phyloP scores from a whole-genome alignment of 2,797 vertebrate genomes.

The Onychomys arenicola region DNA sequence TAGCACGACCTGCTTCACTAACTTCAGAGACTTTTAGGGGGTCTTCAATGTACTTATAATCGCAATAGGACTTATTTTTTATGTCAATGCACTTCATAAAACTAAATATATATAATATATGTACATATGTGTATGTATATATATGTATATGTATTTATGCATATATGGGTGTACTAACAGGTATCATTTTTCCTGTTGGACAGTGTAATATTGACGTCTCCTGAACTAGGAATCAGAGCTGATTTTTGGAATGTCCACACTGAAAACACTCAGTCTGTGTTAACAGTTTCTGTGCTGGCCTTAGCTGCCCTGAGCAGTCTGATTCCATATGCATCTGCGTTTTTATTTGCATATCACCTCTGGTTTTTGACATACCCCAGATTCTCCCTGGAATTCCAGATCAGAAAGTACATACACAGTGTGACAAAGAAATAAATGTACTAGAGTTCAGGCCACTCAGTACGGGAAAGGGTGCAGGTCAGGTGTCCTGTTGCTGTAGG shows the following conservation, averaged over 20 bases:
- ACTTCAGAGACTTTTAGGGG: constrained; percentile 24
- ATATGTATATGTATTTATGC: not conserved
- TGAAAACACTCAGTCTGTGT: not conserved
- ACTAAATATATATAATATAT: not conserved
- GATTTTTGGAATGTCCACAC: not conserved
- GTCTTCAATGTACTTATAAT: constrained; percentile 4
- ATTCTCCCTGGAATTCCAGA: not conserved
- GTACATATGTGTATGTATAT: not conserved
- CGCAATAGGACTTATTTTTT: constrained; percentile 24
- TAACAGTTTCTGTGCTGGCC: not conserved
- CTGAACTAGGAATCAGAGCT: not conserved
- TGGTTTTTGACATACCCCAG: not conserved
- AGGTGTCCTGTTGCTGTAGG: not conserved
- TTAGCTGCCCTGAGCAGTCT: not conserved
- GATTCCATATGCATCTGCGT: not conserved
- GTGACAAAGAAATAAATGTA: not conserved
- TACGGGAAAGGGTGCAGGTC: not conserved
- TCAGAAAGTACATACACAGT: not conserved
- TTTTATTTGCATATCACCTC: not conserved
- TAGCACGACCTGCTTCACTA: constrained; percentile 40
- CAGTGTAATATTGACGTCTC: not conserved
- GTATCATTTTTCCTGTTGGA: not conserved
- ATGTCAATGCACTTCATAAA: not conserved
- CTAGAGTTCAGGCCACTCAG: not conserved
- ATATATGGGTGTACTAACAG: not conserved